Base-by-base conservation (phyloP, 2,888 invertebrate genomes). In the Pachliopta kotzebuea region DNA sequence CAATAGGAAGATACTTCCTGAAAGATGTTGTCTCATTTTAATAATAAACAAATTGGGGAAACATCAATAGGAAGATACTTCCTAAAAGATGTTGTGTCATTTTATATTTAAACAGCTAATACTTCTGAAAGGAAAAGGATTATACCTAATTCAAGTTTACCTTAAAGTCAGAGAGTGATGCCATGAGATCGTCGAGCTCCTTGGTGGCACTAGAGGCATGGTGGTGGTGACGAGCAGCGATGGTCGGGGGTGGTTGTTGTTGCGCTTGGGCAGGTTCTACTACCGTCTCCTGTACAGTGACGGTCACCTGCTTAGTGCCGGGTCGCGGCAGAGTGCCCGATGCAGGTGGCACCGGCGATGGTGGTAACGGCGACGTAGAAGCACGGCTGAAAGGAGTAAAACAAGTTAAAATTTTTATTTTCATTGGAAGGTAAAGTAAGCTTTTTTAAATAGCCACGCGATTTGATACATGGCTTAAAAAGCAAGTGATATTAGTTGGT, bases 121-220 rank as follows among this genome's bases (percentile, higher is more conserved):
- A 37, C 14, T 37, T 14, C 14, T 37, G n/a, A n/a, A 45, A 45
- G 0, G n/a, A 45, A 6, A n/a, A n/a, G 4, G 45, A 0, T n/a
- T 45, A 8, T 11, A 42, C 42, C 3, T 11, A 9, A 18, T n/a
- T 45, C n/a, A 56, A 31, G 31, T 26, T 45, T 42, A 97, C 98
- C 96, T 98, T 98, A 82, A 98, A 97, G 83, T 98, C 98, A 0
- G 98, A 98, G 17, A 99, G 92, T 8, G 98, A 97, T 2, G 97
- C 97, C 98, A 99, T 98, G 68, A 99, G 93, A 80, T 98, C 98
- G 79, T 99, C 98, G 67, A 99, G 93, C 84, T 99, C 98, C 84
- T 96, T 95, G 24, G 98, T 98, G 45, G 98, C 98, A 67, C 96
- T 96, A 61, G 98, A 98, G 24, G 98, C 96, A 65, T 90, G 90